Conservation (phyloP, 2,113 vertebrate genomes). For the Syrmaticus mikado region DNA sequence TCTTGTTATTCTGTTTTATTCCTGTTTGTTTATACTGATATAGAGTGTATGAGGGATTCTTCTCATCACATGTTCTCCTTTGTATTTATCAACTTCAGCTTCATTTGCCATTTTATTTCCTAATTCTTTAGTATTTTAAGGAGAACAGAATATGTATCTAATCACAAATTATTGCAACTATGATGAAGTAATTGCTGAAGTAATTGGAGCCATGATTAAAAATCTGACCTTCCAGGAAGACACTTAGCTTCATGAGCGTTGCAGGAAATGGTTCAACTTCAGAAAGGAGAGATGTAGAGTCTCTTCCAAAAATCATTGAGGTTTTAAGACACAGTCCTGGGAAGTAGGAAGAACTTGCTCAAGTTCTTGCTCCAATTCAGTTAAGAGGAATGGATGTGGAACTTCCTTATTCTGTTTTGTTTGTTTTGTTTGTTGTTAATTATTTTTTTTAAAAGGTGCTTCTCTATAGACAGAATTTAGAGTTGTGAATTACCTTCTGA, state of each 20-base stretch:
- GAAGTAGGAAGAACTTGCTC: background rate
- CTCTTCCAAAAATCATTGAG: background rate
- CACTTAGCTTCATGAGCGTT: background rate
- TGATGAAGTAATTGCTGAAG: background rate
- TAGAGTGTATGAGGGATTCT: background rate
- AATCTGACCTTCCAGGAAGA: background rate
- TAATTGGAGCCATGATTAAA: background rate
- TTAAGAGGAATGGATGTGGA: background rate
- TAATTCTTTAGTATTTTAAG: background rate
- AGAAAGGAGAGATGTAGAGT: background rate
- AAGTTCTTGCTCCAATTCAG: background rate
- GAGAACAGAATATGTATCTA: background rate
- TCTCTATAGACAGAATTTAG: background rate
- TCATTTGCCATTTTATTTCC: background rate
- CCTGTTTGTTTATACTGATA: background rate
- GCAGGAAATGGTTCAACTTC: background rate
- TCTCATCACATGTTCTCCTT: background rate
- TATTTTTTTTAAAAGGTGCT: background rate
- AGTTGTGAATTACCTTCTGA: background rate
- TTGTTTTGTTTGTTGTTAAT: no score
- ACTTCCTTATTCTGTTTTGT: background rate
- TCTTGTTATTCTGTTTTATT: background rate
- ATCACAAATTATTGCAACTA: background rate
- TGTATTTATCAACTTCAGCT: background rate
- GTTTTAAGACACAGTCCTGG: background rate